phyloP scores from a whole-genome alignment of 2,797 vertebrate species.

The Anniella stebbinsi region DNA sequence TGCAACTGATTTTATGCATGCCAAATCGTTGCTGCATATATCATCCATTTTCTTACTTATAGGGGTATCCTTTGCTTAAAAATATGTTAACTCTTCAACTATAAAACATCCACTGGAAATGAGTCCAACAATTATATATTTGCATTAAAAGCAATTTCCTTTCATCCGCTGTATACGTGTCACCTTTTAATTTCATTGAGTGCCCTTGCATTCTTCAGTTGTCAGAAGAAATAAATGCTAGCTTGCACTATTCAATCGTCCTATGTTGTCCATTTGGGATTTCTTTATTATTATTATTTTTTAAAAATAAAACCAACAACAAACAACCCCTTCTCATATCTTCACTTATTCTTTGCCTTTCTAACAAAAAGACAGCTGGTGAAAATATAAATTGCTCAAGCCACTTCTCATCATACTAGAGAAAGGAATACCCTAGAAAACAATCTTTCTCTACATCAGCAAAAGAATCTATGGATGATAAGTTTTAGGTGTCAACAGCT shows the following conservation, averaged over 20 bases:
- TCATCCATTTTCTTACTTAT: constrained; percentile 1
- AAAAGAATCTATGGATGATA: constrained; percentile 21
- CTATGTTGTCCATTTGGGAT: not conserved
- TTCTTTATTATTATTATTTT: not conserved
- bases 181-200: constrained; percentile 35
- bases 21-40: not conserved
- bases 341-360: constrained; percentile 3
- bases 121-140: constrained; percentile 44
- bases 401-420: not conserved
- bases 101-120: constrained; percentile 49
- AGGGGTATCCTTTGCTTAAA: not conserved
- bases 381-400: constrained; percentile 27
- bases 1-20: constrained; percentile 7
- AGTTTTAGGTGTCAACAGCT: constrained; percentile 34
- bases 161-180: constrained; percentile 34
- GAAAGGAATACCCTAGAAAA: constrained; percentile 16
- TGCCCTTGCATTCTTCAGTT: not conserved
- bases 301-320: not conserved
- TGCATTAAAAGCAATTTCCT: constrained; percentile 12
- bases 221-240: not conserved
- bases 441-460: constrained; percentile 9
- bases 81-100: constrained; percentile 16
- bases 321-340: not conserved
- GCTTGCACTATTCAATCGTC: not conserved
- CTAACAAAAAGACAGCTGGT: not conserved